These are phyloP conservation scores for Sebastes iracundus DNA, from an alignment of 2,797 vertebrate genomes.

Conservation along the genomic window DNA sequence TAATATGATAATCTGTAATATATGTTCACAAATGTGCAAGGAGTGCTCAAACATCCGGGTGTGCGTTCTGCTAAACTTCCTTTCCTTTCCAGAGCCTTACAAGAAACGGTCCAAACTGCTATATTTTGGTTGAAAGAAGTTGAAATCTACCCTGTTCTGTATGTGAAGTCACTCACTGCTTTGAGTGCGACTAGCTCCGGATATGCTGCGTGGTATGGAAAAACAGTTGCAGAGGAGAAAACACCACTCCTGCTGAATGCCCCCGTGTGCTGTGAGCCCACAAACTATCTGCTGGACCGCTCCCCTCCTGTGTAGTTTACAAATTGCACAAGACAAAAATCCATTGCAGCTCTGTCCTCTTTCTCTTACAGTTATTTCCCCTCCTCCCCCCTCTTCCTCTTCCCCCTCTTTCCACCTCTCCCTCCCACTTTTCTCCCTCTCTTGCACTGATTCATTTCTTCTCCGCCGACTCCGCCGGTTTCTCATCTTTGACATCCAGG, in stretches of 20 bases:
- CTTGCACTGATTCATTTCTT: constrained; percentile 47
- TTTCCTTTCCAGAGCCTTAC: constrained; percentile 11
- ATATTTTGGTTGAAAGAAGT: constrained; percentile 20
- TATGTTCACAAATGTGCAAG: constrained; percentile 60
- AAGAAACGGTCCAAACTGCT: constrained; percentile 5
- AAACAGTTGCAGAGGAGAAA: constrained; percentile 47
- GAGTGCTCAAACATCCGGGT: constrained; percentile 36
- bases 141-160: constrained; percentile 28
- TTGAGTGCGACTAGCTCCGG: constrained; percentile 27
- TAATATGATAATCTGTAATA: constrained; percentile 62
- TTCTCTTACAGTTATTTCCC: constrained; percentile 34
- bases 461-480: constrained; percentile 84
- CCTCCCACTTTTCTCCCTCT: constrained; percentile 4
- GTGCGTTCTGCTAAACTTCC: not conserved
- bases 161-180: constrained; percentile 10
- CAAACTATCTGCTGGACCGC: constrained; percentile 36
- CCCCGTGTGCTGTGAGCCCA: constrained; percentile 37
- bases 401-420: not conserved
- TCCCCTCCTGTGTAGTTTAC: constrained; percentile 49
- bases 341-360: constrained; percentile 21
- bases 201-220: constrained; percentile 51
- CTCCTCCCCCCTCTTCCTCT: not conserved
- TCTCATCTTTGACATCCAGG: constrained; percentile 86
- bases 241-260: constrained; percentile 37
- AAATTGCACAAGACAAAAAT: constrained; percentile 62